Conservation (phyloP, 2,797 vertebrate genomes). For the Cossypha niveicapilla region DNA sequence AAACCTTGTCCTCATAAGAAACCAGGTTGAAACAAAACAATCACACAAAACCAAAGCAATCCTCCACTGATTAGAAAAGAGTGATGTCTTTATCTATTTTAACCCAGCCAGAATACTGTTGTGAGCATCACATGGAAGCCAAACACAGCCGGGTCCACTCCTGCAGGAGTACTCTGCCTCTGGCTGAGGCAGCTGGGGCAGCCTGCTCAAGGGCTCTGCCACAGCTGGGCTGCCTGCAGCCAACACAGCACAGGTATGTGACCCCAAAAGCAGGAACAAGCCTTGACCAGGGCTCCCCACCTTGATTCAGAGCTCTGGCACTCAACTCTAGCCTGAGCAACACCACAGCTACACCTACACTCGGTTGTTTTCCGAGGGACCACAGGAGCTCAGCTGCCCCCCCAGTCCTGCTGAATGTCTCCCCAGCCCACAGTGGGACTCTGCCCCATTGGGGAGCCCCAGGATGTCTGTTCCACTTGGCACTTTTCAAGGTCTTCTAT, state of each 20-base stretch:
- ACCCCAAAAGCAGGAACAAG: not conserved
- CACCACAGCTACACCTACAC: rapidly evolving
- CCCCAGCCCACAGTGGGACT: not conserved
- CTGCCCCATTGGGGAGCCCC: rapidly evolving
- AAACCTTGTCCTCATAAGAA: not conserved
- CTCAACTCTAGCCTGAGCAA: not conserved
- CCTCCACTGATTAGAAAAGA: not conserved
- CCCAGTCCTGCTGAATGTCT: not conserved
- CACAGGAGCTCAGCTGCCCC: not conserved
- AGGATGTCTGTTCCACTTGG: rapidly evolving
- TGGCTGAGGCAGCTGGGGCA: not conserved
- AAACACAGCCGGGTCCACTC: not conserved
- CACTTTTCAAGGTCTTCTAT: not conserved
- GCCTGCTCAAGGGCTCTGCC: not conserved
- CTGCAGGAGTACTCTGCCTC: not conserved
- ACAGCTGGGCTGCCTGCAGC: not conserved
- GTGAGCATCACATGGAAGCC: not conserved
- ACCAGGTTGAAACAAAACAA: not conserved
- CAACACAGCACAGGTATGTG: rapidly evolving
- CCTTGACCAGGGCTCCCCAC: not conserved
- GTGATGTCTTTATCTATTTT: not conserved
- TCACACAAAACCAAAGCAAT: not conserved
- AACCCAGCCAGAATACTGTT: not conserved
- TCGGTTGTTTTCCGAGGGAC: rapidly evolving
- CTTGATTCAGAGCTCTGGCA: not conserved